Evolutionary conservation across 2,113 vertebrate species (phyloP).

Genomic region (Pterocles burchelli): DNA sequence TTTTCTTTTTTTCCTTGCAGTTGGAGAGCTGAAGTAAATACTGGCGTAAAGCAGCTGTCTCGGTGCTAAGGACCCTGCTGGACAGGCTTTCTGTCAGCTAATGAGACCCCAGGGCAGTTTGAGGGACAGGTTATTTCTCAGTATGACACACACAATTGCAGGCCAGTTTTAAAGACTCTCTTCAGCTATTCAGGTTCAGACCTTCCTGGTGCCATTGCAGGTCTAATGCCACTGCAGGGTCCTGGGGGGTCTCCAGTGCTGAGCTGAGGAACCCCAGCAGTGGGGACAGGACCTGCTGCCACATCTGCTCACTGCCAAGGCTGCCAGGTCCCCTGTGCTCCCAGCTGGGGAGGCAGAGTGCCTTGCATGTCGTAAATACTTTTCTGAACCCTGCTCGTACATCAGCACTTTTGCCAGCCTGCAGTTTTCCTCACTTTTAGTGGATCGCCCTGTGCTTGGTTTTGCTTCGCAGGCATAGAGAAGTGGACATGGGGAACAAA

Average conservation of each 20-base stretch:
- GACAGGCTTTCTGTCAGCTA: neutral
- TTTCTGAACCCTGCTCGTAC: neutral
- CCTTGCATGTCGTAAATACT: neutral
- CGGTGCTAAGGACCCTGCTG: neutral
- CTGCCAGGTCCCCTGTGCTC: neutral
- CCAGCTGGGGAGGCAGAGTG: neutral
- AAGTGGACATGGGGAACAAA: neutral
- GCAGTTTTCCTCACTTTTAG: neutral
- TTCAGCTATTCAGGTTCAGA: neutral
- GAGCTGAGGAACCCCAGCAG: neutral
- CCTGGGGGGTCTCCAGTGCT: neutral
- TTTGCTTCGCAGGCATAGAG: neutral
- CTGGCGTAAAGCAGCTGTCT: neutral
- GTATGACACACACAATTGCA: rapidly evolving
- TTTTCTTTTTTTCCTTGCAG: neutral
- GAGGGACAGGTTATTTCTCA: neutral
- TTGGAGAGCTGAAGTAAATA: neutral
- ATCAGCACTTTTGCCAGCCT: neutral
- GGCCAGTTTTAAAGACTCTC: neutral
- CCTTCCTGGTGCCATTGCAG: neutral
- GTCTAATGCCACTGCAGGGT: neutral
- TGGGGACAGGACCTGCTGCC: neutral
- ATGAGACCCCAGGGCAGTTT: neutral
- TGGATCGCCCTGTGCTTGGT: neutral
- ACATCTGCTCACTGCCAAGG: neutral